A percentile compares a stretch with the other conserved stretches of the same genome.
These are phyloP conservation scores for Diuraphis noxia DNA, from an alignment of 1,140 invertebrate species.

Conservation along the genomic window DNA sequence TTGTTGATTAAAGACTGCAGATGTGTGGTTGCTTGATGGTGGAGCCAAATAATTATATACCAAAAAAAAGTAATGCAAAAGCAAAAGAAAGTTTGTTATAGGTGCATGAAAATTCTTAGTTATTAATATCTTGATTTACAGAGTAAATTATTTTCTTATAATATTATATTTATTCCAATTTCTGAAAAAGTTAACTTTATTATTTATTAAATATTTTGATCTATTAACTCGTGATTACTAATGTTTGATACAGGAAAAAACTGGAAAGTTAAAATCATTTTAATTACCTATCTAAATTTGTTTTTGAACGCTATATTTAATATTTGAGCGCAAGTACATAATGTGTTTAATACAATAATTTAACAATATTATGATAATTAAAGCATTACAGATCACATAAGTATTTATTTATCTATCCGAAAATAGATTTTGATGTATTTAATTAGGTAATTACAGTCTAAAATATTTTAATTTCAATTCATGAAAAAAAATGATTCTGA, in stretches of 20 bases:
- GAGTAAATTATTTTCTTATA: constrained; percentile 30
- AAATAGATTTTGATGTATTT: background rate
- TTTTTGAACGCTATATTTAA: background rate
- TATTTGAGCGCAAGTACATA: background rate
- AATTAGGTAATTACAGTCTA: background rate
- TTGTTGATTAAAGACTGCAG: background rate
- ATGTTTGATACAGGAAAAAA: background rate
- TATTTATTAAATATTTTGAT: background rate
- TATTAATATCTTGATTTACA: constrained; percentile 4
- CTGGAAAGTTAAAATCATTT: background rate
- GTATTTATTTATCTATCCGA: background rate
- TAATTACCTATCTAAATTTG: background rate
- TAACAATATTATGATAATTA: background rate
- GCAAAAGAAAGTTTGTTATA: background rate
- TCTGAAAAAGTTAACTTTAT: background rate
- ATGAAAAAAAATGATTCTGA: background rate
- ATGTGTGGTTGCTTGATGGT: background rate
- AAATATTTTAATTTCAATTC: background rate
- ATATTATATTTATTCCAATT: background rate
- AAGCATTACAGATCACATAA: background rate
- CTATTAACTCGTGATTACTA: background rate
- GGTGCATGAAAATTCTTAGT: background rate
- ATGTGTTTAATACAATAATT: background rate
- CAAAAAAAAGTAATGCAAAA: background rate
- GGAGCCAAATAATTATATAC: background rate